Evolutionary conservation across 1,140 invertebrate genomes (phyloP), one percentile per base, ranked within the genome.

Genomic region (Halictus rubicundus): DNA sequence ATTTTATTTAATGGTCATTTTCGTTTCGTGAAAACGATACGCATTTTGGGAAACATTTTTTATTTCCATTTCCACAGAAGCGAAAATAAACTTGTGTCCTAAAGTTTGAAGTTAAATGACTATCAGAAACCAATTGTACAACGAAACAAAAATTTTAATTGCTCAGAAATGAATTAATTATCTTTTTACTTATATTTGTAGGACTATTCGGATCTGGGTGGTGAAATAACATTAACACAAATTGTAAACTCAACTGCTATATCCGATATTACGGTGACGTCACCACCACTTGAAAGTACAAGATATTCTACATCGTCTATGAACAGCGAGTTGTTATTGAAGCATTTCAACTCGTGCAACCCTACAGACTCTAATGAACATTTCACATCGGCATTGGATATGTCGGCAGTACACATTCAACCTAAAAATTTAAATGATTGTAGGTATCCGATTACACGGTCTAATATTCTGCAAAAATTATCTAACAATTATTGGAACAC

Each of bases 241-340:
- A 32, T 68, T 49, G 42, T 49, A 37, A 57, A 65, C 42, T 69
- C 65, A 9, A 76, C 65, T 23, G 21, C 37, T 14, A 10, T 80
- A 64, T 59, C 27, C n/a, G 39, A 80, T 37, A 16, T 49, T 25
- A 77, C 65, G 16, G 4, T 57, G 9, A 19, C 19, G 63, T 63
- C 57, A 7, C 23, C 72, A 37, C 1, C 46, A 23, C 5, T 12
- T 42, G 49, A 81, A 8, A 63, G 64, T 27, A 54, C 46, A 52
- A 4, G 19, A 37, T n/a, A 37, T 23, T 9, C 6, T 25, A 9
- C 57, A 21, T 52, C 71, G 10, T 39, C 71, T 3, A 42, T 19
- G 32, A 66, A 16, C 10, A 46, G 16, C 25, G 39, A 79, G 57
- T 8, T n/a, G 4, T 19, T 37, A 27, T 39, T 46, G 14, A 65